phyloP scores from a whole-genome alignment of 2,888 invertebrate genomes.

The Leptogaster cylindrica region DNA sequence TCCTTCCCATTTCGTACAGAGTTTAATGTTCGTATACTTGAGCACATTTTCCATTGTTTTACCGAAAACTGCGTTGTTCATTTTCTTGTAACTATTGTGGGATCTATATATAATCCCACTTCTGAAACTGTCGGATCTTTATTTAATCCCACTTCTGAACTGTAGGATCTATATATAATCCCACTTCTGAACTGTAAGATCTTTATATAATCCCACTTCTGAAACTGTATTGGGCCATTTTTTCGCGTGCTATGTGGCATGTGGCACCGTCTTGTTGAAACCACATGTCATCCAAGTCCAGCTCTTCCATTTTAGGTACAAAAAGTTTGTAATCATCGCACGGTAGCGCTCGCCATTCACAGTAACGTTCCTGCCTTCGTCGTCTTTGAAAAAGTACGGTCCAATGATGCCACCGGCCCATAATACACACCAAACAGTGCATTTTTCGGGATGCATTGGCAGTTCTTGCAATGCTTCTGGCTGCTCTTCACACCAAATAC shows the following conservation, averaged over 20 bases:
- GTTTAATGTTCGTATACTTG: too few relatives aligned
- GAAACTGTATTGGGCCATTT: too few relatives aligned
- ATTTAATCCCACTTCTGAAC: too few relatives aligned
- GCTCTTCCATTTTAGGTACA: slow-evolving; percentile 18
- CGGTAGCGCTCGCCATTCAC: slow-evolving; percentile 28
- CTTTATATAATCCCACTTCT: too few relatives aligned
- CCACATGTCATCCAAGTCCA: slow-evolving; percentile 18
- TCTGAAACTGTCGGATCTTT: too few relatives aligned
- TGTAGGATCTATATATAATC: too few relatives aligned
- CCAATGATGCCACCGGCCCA: neutral
- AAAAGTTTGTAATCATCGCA: slow-evolving; percentile 42
- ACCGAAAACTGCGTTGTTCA: too few relatives aligned
- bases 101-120: too few relatives aligned
- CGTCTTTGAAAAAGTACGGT: neutral
- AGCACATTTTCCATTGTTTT: too few relatives aligned
- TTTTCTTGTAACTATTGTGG: too few relatives aligned
- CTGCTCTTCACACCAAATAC: neutral
- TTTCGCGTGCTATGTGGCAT: slow-evolving; percentile 38
- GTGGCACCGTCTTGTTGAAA: slow-evolving; percentile 34
- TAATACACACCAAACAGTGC: neutral
- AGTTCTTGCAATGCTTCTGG: neutral
- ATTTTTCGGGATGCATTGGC: neutral
- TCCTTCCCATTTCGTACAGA: too few relatives aligned
- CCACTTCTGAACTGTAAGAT: too few relatives aligned
- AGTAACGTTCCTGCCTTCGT: neutral